Evolutionary conservation across 2,113 vertebrate genomes (phyloP).

Genomic region (Spea bombifrons): DNA sequence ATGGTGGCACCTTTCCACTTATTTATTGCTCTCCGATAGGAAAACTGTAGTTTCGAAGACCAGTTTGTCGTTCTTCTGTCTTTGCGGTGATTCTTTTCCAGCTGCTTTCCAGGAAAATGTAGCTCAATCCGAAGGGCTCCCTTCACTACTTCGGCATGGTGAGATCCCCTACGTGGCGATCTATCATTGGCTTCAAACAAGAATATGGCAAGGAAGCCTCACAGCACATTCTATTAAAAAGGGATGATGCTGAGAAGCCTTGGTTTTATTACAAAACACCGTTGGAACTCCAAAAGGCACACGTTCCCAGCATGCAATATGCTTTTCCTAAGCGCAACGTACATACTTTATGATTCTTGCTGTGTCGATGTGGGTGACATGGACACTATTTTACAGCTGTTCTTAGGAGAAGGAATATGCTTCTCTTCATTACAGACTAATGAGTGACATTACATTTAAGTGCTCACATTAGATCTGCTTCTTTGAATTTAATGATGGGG

Average conservation of each 20-base stretch:
- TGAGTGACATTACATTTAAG: slow-evolving; percentile 80
- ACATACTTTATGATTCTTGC: background rate
- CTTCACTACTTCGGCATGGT: background rate
- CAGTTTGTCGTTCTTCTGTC: background rate
- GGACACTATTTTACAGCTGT: slow-evolving; percentile 73
- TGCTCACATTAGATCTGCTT: slow-evolving; percentile 77
- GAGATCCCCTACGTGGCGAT: background rate
- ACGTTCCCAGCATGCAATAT: slow-evolving; percentile 18
- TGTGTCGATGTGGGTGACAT: slow-evolving; percentile 65
- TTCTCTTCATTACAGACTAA: slow-evolving; percentile 80
- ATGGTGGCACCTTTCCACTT: too few species aligned
- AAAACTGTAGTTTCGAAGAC: too few species aligned
- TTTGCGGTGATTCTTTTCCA: background rate
- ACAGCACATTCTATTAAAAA: background rate
- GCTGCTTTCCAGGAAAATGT: background rate
- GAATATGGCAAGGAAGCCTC: background rate
- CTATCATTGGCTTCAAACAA: background rate
- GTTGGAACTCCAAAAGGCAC: background rate
- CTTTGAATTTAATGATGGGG: slow-evolving; percentile 81
- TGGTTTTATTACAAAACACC: slow-evolving; percentile 50
- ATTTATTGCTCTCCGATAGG: too few species aligned
- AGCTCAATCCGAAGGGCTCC: background rate
- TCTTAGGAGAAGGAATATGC: slow-evolving; percentile 71
- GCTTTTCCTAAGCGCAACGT: too few species aligned
- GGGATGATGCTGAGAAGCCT: slow-evolving; percentile 15